Evolutionary conservation across 2,113 vertebrate species (phyloP), one percentile per base, ranked within the genome.

Genomic region (Cottus gobio): DNA sequence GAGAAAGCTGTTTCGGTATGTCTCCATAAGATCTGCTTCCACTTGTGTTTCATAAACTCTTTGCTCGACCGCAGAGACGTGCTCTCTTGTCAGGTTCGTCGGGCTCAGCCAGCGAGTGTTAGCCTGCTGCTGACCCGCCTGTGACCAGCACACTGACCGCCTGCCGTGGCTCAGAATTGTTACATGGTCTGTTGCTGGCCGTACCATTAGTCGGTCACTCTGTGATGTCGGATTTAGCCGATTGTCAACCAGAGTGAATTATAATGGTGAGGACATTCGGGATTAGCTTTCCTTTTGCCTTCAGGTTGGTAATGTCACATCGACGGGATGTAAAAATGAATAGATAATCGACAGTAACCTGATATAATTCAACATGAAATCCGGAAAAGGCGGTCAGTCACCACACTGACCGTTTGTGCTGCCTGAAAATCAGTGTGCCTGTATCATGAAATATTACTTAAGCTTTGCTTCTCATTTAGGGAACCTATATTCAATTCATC

Each of bases 1-100:
- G 76, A 95, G 85, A 77, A 95, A 95, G 77, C 84, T 96, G 42
- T 96, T 97, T 75, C 95, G 96, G 96, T 97, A 77, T 63, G 83
- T 64, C 3, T 46, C 26, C 18, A 12, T 36, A 16, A 50, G 1
- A 54, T n/a, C 50, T 46, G 61, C 39, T 26, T 62, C 18, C 74
- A 36, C 56, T 85, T 18, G 69, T 58, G 71, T 71, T 85, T 75
- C 22, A 44, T 80, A 80, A 84, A 86, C 58, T 34, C 42, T 48
- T 65, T 16, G 31, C 50, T 13, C 20, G 39, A 77, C 31, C 6
- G 16, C 20, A 26, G 15, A 60, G 46, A 67, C 22, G 3, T 16
- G 31, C 15, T 0, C 37, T 28, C 37, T 34, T 11, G 20, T 8
- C 79, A 13, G 39, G 11, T 31, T 34, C 12, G 18, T 8, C 79